A percentile compares a stretch with the other conserved stretches of the same genome.
Evolutionary conservation across 1,140 invertebrate genomes (phyloP).

Genomic region (Neodiprion lecontei): DNA sequence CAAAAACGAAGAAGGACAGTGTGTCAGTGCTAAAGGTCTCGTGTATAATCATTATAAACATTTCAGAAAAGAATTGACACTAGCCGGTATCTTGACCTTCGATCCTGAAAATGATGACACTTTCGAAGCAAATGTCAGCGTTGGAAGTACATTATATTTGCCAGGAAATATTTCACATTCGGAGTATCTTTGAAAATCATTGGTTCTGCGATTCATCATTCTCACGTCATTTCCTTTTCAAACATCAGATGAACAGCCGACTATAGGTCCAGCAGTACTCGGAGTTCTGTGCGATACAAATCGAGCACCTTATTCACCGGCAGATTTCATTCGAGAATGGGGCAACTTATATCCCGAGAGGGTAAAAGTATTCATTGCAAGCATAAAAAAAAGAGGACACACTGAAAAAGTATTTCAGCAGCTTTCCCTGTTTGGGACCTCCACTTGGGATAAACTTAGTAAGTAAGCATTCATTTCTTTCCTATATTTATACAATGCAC

Average conservation of each 20-base stretch:
- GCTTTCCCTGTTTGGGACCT: constrained; percentile 19
- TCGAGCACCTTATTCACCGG: not conserved
- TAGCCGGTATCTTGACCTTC: not conserved
- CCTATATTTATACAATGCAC: not conserved
- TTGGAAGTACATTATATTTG: constrained; percentile 1
- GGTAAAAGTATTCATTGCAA: constrained; percentile 8
- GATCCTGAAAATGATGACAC: not conserved
- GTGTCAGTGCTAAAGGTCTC: constrained; percentile 11
- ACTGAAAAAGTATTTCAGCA: constrained; percentile 22
- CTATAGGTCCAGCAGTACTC: constrained; percentile 1
- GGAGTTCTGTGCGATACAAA: not conserved
- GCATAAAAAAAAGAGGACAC: constrained; percentile 17
- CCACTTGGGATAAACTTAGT: constrained; percentile 22
- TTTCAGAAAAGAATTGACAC: constrained; percentile 20
- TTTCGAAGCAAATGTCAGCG: not conserved
- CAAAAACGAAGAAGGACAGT: constrained; percentile 14
- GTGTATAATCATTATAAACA: constrained; percentile 24
- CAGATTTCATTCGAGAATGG: not conserved
- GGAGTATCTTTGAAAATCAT: not conserved
- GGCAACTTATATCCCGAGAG: not conserved
- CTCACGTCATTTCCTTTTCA: constrained; percentile 4
- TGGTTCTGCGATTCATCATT: not conserved
- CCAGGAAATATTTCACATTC: not conserved
- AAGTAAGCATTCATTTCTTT: constrained; percentile 3
- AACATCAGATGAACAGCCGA: not conserved